Percentiles rank a stretch among this genome's conserved stretches.
Conservation (phyloP, 2,113 vertebrate genomes). For the Carassius carassius region DNA sequence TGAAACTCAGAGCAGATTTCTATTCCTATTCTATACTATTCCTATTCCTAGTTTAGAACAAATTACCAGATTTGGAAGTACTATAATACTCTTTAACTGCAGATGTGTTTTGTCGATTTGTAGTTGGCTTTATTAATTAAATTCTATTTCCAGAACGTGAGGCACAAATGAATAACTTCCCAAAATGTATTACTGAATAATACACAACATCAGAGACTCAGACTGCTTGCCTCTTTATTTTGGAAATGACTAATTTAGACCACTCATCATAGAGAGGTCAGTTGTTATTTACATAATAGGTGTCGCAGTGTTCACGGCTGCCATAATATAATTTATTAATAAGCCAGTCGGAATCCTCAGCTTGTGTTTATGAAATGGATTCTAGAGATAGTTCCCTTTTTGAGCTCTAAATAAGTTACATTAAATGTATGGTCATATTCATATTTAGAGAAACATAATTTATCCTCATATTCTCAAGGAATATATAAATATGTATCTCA, state of each 20-base stretch:
- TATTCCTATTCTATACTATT: neutral
- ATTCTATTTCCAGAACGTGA: neutral
- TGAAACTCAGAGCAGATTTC: neutral
- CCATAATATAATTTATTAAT: constrained; percentile 6
- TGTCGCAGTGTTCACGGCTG: constrained; percentile 10
- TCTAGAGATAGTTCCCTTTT: neutral
- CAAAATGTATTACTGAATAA: neutral
- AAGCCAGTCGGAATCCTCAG: neutral
- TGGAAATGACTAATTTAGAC: constrained; percentile 8
- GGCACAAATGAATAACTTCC: neutral
- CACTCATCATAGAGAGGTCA: constrained; percentile 21
- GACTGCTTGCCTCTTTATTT: constrained; percentile 12
- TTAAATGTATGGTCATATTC: neutral
- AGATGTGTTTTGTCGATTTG: neutral
- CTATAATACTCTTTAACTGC: neutral
- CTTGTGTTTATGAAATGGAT: neutral
- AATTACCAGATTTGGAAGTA: neutral
- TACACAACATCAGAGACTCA: neutral
- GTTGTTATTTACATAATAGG: constrained; percentile 29
- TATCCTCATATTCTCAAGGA: neutral
- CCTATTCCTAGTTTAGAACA: neutral
- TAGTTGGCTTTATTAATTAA: neutral
- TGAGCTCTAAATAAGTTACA: neutral
- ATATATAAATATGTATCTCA: neutral
- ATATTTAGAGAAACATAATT: neutral